Evolutionary conservation across 2,888 invertebrate species (phyloP).

Genomic region (Agrochola macilenta): DNA sequence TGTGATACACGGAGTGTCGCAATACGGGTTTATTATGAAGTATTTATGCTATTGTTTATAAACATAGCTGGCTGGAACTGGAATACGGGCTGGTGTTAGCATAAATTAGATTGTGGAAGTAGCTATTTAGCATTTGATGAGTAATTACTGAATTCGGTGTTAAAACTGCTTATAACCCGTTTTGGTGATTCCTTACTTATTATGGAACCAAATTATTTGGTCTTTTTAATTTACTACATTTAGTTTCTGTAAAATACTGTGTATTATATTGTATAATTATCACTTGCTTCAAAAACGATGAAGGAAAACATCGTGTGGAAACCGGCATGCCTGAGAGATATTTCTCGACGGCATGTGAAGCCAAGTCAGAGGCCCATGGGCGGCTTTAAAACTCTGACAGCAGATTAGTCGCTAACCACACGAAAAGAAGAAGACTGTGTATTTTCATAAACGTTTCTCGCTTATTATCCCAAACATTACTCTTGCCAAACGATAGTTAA

Average conservation of each 20-base stretch:
- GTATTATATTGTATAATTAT: too few species aligned
- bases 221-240: neutral
- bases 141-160: conserved; percentile 31
- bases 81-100: conserved; percentile 51
- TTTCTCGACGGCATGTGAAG: too few species aligned
- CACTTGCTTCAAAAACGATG: too few species aligned
- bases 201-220: neutral
- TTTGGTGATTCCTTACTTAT: conserved; percentile 25
- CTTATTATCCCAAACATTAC: conserved; percentile 9
- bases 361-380: too few species aligned
- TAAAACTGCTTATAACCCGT: neutral
- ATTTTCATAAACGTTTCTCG: neutral
- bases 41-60: conserved; percentile 61
- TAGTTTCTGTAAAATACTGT: neutral
- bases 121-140: conserved; percentile 49
- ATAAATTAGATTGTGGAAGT: conserved; percentile 52
- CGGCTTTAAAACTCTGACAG: too few species aligned
- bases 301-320: too few species aligned
- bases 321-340: too few species aligned
- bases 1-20: conserved; percentile 65
- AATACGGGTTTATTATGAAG: conserved; percentile 67
- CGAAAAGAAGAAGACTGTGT: neutral
- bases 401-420: too few species aligned
- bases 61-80: conserved; percentile 48
- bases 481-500: conserved; percentile 32